Conservation (phyloP, 2,797 vertebrate genomes). For the Microcaecilia unicolor region DNA sequence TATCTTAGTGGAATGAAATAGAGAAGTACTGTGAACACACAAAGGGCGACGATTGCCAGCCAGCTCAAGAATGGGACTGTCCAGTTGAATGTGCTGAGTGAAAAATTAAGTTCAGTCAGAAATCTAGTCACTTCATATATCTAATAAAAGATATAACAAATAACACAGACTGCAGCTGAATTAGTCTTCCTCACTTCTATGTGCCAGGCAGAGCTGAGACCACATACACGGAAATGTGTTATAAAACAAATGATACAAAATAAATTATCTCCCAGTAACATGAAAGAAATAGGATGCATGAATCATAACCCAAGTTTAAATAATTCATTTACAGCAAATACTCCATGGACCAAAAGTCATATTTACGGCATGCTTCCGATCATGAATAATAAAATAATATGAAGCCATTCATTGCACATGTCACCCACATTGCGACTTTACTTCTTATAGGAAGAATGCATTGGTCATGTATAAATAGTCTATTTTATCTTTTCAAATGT, state of each 20-base stretch:
- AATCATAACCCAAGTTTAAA: constrained; percentile 20
- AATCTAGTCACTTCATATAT: neutral
- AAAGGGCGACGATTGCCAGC: constrained; percentile 82
- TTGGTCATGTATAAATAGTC: neutral
- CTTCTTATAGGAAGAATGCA: neutral
- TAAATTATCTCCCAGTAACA: constrained; percentile 24
- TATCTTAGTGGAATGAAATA: constrained; percentile 95
- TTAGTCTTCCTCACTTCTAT: neutral
- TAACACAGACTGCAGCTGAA: neutral
- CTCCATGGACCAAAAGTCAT: no score
- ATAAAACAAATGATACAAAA: constrained; percentile 24
- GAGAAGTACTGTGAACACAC: constrained; percentile 68
- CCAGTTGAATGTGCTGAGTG: constrained; percentile 90
- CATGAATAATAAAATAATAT: constrained; percentile 8
- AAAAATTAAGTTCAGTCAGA: constrained; percentile 29
- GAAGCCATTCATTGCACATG: neutral
- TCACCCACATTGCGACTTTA: neutral
- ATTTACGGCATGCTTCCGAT: neutral
- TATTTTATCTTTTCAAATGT: neutral
- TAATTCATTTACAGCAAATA: constrained; percentile 23
- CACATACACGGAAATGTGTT: constrained; percentile 14
- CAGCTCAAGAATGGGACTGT: constrained; percentile 96
- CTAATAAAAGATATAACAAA: constrained; percentile 7
- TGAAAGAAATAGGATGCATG: constrained; percentile 17
- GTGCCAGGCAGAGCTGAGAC: constrained; percentile 4